A percentile compares a stretch with the other conserved stretches of the same genome.
Conservation (phyloP, 2,113 vertebrate species). For the Urocolius indicus region DNA sequence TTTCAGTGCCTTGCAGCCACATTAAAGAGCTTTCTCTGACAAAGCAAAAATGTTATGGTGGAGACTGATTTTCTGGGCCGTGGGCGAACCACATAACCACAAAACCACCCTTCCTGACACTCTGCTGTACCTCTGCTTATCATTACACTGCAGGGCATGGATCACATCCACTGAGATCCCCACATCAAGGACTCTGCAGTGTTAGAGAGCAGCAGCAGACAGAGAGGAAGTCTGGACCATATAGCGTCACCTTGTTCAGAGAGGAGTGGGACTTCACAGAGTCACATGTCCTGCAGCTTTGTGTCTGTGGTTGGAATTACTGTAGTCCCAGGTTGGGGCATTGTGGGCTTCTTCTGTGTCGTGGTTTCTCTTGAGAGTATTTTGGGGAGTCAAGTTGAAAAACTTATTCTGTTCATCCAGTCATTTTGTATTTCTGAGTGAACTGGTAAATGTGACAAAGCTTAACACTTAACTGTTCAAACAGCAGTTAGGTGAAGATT, state of each 20-base stretch:
- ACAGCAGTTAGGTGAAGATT: neutral
- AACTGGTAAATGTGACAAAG: neutral
- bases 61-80: neutral
- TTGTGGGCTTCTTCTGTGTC: neutral
- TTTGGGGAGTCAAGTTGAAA: neutral
- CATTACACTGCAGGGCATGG: neutral
- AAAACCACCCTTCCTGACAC: conserved; percentile 20
- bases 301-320: neutral
- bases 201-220: neutral
- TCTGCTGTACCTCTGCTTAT: neutral
- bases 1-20: neutral
- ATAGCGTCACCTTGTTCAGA: neutral
- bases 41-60: neutral
- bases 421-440: neutral
- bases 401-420: neutral
- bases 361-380: neutral
- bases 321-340: neutral
- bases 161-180: neutral
- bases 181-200: neutral
- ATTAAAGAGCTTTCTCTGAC: neutral
- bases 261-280: neutral
- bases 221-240: neutral
- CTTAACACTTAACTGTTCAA: neutral
- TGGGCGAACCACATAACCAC: neutral
- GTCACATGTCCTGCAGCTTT: neutral